A percentile compares a stretch with the other conserved stretches of the same genome.
phyloP scores from a whole-genome alignment of 2,113 vertebrate genomes.

The Clarias magur region DNA sequence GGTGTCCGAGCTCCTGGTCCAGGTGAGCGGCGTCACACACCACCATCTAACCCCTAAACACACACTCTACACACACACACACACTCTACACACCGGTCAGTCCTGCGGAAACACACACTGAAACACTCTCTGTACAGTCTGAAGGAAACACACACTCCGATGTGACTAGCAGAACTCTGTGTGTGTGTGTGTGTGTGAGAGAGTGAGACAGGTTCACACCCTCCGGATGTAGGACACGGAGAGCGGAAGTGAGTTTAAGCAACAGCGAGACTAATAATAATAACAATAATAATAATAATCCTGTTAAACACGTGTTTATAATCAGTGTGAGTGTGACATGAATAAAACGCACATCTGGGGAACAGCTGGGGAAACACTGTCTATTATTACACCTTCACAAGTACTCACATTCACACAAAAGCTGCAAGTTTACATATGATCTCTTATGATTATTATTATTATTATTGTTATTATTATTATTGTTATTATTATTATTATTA shows the following conservation, averaged over 20 bases:
- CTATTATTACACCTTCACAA: too few relatives aligned
- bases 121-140: neutral
- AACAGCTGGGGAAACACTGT: too few relatives aligned
- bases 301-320: neutral
- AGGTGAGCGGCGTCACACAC: neutral
- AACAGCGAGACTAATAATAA: neutral
- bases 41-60: too few relatives aligned
- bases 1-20: neutral
- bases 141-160: neutral
- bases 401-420: too few relatives aligned
- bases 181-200: too few relatives aligned
- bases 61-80: neutral
- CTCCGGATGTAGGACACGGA: slow-evolving; percentile 53
- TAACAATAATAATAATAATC: neutral
- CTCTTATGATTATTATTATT: too few relatives aligned
- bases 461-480: too few relatives aligned
- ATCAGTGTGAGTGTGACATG: too few relatives aligned
- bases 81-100: too few relatives aligned
- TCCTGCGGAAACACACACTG: neutral
- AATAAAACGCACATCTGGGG: too few relatives aligned
- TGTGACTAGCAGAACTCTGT: slow-evolving; percentile 43
- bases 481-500: too few relatives aligned
- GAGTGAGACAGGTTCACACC: slow-evolving; percentile 47
- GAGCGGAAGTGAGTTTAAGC: slow-evolving; percentile 47
- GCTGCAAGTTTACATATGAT: too few relatives aligned